Conservation (phyloP, 2,113 vertebrate genomes). For the Myiagra hebetior region DNA sequence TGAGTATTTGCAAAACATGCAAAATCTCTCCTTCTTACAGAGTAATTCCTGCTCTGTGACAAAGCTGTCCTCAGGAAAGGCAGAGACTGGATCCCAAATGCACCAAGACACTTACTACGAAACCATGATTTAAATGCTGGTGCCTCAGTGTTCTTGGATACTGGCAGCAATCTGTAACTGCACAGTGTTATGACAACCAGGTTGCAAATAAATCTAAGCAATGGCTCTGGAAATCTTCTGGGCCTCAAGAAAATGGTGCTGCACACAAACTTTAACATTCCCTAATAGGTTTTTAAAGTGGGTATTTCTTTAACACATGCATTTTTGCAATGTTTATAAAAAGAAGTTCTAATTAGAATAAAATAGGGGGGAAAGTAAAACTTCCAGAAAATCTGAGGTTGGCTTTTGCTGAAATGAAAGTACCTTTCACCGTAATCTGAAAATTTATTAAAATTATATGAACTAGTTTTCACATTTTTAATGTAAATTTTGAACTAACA, state of each 20-base stretch:
- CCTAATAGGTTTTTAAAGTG: background rate
- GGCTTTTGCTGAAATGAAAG: background rate
- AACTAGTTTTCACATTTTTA: background rate
- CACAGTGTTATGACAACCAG: background rate
- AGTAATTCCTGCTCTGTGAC: slow-evolving; percentile 23
- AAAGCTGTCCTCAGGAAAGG: slow-evolving; percentile 21
- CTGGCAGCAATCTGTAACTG: background rate
- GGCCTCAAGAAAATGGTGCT: background rate
- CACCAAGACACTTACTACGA: background rate
- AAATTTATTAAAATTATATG: background rate
- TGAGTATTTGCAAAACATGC: slow-evolving; percentile 42
- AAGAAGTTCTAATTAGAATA: background rate
- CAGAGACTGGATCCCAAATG: background rate
- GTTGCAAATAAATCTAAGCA: background rate
- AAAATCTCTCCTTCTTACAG: background rate
- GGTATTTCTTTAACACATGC: background rate
- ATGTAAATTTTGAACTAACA: background rate
- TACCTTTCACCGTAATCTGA: background rate
- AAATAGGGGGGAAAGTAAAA: background rate
- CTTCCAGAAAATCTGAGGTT: background rate
- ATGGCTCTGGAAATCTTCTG: background rate
- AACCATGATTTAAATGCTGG: background rate
- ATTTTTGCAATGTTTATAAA: background rate
- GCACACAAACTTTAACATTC: background rate
- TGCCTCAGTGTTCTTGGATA: background rate